Evolutionary conservation across 2,797 vertebrate genomes (phyloP).

Genomic region (Caiman crocodilus): DNA sequence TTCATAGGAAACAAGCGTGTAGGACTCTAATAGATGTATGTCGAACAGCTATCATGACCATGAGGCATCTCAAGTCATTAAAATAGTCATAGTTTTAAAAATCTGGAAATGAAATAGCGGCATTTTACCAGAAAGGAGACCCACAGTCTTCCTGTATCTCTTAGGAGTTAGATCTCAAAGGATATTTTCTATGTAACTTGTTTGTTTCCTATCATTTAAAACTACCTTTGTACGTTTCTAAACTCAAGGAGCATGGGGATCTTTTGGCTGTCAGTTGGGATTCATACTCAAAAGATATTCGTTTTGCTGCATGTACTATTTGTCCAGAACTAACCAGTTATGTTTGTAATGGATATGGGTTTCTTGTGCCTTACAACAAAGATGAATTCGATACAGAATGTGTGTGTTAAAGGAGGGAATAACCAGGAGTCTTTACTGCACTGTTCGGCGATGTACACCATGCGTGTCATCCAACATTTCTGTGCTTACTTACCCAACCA

Average conservation of each 20-base stretch:
- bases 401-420: constrained; percentile 77
- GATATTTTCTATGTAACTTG: constrained; percentile 76
- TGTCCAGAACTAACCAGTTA: constrained; percentile 79
- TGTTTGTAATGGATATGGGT: constrained; percentile 73
- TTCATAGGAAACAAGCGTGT: constrained; percentile 2
- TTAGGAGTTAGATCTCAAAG: constrained; percentile 67
- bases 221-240: constrained; percentile 74
- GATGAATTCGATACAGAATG: constrained; percentile 76
- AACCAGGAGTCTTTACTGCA: constrained; percentile 78
- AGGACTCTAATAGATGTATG: constrained; percentile 17
- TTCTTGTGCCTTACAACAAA: constrained; percentile 89
- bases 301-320: constrained; percentile 83
- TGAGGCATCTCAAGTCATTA: constrained; percentile 55
- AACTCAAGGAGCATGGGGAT: constrained; percentile 77
- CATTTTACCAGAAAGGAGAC: constrained; percentile 55
- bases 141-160: constrained; percentile 75
- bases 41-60: constrained; percentile 12
- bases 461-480: constrained; percentile 84
- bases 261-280: constrained; percentile 69
- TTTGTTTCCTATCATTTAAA: constrained; percentile 77
- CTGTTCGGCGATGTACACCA: constrained; percentile 82
- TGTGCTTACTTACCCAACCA: constrained; percentile 92
- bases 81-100: constrained; percentile 51
- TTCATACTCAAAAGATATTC: constrained; percentile 73
- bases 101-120: constrained; percentile 33